Conservation (phyloP, 2,113 vertebrate genomes). For the Chamaea fasciata region DNA sequence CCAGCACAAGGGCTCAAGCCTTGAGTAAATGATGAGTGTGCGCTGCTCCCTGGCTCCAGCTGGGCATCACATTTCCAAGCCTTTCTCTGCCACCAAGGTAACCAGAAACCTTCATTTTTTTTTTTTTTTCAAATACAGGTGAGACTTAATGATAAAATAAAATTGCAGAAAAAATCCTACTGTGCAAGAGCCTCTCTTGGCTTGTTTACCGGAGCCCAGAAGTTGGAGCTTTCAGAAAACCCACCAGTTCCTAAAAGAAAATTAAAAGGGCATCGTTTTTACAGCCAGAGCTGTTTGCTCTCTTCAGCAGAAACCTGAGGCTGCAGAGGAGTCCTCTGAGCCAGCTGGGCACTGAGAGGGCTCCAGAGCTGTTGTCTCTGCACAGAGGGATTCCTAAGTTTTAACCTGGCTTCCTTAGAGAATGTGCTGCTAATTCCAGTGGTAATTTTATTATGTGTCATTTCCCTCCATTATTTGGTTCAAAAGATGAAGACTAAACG, state of each 20-base stretch:
- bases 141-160: neutral
- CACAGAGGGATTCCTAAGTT: neutral
- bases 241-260: neutral
- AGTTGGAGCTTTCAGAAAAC: neutral
- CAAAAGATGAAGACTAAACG: constrained; percentile 49
- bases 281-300: neutral
- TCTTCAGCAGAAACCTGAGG: neutral
- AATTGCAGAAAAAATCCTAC: neutral
- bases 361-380: neutral
- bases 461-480: constrained; percentile 55
- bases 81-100: neutral
- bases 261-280: neutral
- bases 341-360: fast-evolving
- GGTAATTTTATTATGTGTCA: constrained; percentile 29
- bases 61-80: neutral
- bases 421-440: constrained; percentile 40
- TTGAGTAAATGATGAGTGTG: neutral
- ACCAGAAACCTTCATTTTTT: neutral
- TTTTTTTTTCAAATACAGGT: neutral
- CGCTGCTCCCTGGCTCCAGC: neutral
- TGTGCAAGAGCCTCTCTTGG: neutral
- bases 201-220: neutral
- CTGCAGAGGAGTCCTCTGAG: neutral
- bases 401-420: neutral
- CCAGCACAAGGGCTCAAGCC: neutral